Conservation (phyloP, 2,888 invertebrate species). For the Molanna angustata region DNA sequence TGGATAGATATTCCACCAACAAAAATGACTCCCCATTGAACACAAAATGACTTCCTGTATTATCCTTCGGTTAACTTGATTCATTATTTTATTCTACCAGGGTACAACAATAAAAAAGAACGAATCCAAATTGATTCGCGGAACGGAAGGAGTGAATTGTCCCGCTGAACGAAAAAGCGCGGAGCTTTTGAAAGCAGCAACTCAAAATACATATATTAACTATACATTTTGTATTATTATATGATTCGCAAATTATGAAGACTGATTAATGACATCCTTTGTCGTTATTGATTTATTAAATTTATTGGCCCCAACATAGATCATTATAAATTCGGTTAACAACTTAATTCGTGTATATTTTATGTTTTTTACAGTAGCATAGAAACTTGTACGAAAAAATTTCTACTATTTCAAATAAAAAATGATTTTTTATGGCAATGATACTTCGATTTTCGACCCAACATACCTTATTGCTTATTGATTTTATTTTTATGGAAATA, state of each 20-base stretch:
- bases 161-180: background rate
- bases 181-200: background rate
- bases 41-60: constrained; percentile 30
- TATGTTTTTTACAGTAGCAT: no score
- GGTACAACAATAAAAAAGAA: constrained; percentile 19
- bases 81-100: constrained; percentile 30
- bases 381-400: no score
- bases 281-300: background rate
- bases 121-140: constrained; percentile 21
- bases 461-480: no score
- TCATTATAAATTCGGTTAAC: no score
- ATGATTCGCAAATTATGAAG: background rate
- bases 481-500: no score
- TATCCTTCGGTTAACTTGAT: constrained; percentile 32
- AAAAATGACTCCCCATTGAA: constrained; percentile 33
- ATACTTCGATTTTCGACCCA: no score
- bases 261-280: background rate
- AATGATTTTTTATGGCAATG: no score
- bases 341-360: no score
- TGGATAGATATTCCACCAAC: no score
- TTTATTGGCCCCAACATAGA: no score
- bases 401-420: no score
- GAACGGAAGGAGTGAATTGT: constrained; percentile 15
- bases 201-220: background rate
- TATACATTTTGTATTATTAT: background rate